phyloP scores from a whole-genome alignment of 2,113 vertebrate species.

The Cyprinodon tularosa region DNA sequence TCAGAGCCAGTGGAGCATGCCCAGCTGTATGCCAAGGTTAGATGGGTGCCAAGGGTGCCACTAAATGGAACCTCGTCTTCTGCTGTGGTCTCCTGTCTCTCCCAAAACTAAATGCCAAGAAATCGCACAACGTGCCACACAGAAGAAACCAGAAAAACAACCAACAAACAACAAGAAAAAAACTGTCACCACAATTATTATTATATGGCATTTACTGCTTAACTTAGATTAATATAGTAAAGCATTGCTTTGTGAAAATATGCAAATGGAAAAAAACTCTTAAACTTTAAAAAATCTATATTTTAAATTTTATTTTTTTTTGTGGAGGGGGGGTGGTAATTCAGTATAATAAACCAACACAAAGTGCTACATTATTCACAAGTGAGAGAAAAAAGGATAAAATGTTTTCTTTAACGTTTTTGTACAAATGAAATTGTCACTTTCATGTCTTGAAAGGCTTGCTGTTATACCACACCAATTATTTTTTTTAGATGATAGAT shows the following conservation, averaged over 20 bases:
- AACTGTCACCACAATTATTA: background rate
- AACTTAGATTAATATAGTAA: background rate
- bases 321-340: too few species aligned
- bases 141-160: conserved; percentile 2
- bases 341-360: too few species aligned
- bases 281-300: too few species aligned
- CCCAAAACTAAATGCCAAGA: conserved; percentile 57
- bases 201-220: background rate
- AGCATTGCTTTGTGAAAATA: background rate
- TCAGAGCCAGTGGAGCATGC: conserved; percentile 73
- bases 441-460: too few species aligned
- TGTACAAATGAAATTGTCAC: too few species aligned
- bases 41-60: conserved; percentile 79
- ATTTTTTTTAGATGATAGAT: too few species aligned
- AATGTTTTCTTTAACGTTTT: too few species aligned
- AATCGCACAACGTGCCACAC: conserved; percentile 42
- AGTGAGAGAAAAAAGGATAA: too few species aligned
- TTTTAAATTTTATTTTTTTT: too few species aligned
- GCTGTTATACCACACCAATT: too few species aligned
- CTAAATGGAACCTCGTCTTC: conserved; percentile 73
- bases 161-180: conserved; percentile 10
- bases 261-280: background rate
- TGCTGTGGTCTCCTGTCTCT: conserved; percentile 48
- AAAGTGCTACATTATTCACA: too few species aligned
- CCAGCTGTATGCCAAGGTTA: conserved; percentile 78